These are phyloP conservation scores for Eulimnadia texana DNA, from an alignment of 1,140 invertebrate species.

Conservation along the genomic window DNA sequence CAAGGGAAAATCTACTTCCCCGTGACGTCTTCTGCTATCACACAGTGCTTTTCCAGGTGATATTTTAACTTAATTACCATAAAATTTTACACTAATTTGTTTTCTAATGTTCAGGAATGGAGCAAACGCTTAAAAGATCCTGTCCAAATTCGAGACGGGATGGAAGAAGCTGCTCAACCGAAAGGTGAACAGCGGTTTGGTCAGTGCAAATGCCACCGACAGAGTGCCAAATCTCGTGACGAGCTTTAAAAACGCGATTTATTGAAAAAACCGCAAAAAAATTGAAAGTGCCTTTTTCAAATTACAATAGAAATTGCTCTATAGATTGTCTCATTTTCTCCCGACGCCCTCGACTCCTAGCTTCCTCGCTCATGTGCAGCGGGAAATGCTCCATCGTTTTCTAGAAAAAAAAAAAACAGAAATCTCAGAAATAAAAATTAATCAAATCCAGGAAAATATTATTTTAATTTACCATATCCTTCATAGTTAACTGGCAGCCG, in stretches of 20 bases:
- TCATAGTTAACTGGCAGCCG: background rate
- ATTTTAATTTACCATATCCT: background rate
- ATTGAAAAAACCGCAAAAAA: too few species aligned
- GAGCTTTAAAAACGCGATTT: background rate
- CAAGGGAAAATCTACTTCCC: constrained; percentile 62
- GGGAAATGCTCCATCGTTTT: background rate
- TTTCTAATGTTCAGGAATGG: constrained; percentile 46
- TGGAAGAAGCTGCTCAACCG: constrained; percentile 57
- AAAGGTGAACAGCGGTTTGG: constrained; percentile 23
- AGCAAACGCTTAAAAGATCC: constrained; percentile 45
- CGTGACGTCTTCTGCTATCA: constrained; percentile 83
- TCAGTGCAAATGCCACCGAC: background rate
- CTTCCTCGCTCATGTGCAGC: background rate
- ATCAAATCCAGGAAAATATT: background rate
- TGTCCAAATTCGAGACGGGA: constrained; percentile 43
- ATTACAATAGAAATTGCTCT: background rate
- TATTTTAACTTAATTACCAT: background rate
- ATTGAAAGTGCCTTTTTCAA: background rate
- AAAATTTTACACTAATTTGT: constrained; percentile 2
- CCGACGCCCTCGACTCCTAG: background rate
- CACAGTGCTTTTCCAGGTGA: constrained; percentile 54
- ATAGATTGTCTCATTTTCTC: background rate
- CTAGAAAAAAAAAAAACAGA: background rate
- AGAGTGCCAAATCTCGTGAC: background rate
- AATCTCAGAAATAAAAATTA: too few species aligned